Evolutionary conservation across 2,888 invertebrate genomes (phyloP), one percentile per base, ranked within the genome.

Genomic region (Rosalia funebris): DNA sequence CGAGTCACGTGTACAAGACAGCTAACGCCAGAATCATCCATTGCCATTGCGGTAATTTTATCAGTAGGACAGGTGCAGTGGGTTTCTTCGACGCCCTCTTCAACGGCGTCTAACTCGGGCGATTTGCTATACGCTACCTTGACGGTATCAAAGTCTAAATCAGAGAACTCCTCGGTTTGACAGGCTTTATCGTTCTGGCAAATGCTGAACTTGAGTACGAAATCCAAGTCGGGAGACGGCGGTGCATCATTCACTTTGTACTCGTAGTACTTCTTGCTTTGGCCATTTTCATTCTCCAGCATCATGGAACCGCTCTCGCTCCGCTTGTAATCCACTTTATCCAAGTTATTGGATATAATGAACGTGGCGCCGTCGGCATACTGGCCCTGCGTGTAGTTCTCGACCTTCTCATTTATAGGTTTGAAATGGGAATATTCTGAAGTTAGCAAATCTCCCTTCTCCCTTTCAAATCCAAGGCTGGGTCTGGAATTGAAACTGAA

Each of bases 311-410:
- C 90, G 71, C 87, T 87, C 42, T 85, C 85, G 71, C 89, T 90
- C 71, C 90, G 86, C 62, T 84, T 84, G 79, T 88, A 91, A 60
- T 86, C 85, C 19, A 90, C 86, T 59, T 75, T 75, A 36, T 91
- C 90, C 71, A 89, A 82, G 70, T 84, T 86, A 72, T 83, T 85
- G 70, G 83, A 81, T 70, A 91, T 88, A 67, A 88, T 85, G 81
- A 92, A 92, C 11, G 89, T 89, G 70, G 89, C 88, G 47, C 92
- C 92, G 80, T 92, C 91, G 20, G 84, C 87, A 76, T 85, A 86
- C 53, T 80, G 77, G 20, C 81, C 81, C 78, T 86, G 85, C 50
- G 81, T 80, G 31, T 60, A 56, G 48, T 78, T 80, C 47, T 80
- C 78, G 36, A 79, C 80, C 34, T 75, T 77, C 34, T 75, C 77